Base-by-base conservation (phyloP, 1,140 invertebrate genomes). In the Aricia agestis region DNA sequence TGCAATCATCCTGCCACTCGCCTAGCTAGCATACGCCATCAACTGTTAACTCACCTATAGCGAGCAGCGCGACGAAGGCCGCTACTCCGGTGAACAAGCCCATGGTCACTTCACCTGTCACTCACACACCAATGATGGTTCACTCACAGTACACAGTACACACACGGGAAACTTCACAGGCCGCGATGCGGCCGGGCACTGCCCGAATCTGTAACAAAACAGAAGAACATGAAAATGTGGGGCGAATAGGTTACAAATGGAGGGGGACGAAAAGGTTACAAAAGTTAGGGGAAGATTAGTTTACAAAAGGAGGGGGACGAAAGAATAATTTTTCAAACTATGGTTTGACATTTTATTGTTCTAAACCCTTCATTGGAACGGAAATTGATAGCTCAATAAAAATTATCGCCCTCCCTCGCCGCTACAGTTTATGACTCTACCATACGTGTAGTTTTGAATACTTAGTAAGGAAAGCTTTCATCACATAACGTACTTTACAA, bases 201-300 rank as follows among this genome's bases (percentile, higher is more conserved):
- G 86, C 82, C 85, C 82, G 86, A 82, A 86, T 84, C 87, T 90
- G 87, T 69, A 90, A 90, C 86, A 90, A 84, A 73, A 71, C 36
- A 72, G 72, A 71, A 74, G 67, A 18, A 67, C 42, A 57, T 73
- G 45, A 13, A 13, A 52, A 13, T 36, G 9, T 5, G 4, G 45
- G 11, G 13, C 13, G 13, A 52, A 52, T 52, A 52, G 45, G 45
- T 15, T 52, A 52, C 32, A 36, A 36, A 36, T 7, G 6, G 0
- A 36, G 36, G 36, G 36, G 36, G 36, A 36, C 0, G 36, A 36
- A 9, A 6, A 7, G 36, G 36, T 9, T 36, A 7, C 36, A 9
- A 36, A 36, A 36, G 36, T 36, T 36, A 5, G 36, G 36, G 36
- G 6, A 36, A 36, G 6, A 36, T 4, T 36, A 36, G 9, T 2